Evolutionary conservation across 2,888 invertebrate species (phyloP).

Genomic region (Chymomyza procnemis): DNA sequence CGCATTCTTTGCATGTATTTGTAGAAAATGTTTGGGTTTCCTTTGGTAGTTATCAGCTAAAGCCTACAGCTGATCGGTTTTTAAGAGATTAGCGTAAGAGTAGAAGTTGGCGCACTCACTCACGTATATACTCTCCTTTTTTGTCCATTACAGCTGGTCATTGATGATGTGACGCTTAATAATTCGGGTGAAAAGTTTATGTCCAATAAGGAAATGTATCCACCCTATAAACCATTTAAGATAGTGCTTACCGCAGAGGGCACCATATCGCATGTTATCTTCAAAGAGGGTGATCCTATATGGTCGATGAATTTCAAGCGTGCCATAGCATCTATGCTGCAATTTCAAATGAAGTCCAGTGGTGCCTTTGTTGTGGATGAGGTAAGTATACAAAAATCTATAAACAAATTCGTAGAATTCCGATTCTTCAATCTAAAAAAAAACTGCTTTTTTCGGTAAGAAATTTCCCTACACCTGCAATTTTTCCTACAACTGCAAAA

Average conservation of each 20-base stretch:
- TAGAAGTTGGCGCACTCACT: background rate
- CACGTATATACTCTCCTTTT: background rate
- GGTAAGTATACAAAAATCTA: slow-evolving; percentile 53
- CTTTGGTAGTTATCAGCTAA: slow-evolving; percentile 17
- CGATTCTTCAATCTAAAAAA: too few species aligned
- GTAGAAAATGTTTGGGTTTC: background rate
- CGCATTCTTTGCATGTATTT: background rate
- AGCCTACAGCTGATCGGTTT: slow-evolving; percentile 28
- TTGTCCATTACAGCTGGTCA: slow-evolving; percentile 68
- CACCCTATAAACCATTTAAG: slow-evolving; percentile 78
- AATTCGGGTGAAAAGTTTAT: slow-evolving; percentile 78
- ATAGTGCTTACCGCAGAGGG: slow-evolving; percentile 75
- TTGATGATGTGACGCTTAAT: slow-evolving; percentile 77
- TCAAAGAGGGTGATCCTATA: slow-evolving; percentile 80
- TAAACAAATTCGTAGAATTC: background rate
- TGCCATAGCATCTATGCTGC: slow-evolving; percentile 83
- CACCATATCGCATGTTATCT: slow-evolving; percentile 75
- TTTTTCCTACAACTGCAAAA: too few species aligned
- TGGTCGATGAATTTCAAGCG: slow-evolving; percentile 86
- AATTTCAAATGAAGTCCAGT: slow-evolving; percentile 80
- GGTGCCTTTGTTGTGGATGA: slow-evolving; percentile 79
- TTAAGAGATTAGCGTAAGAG: slow-evolving; percentile 13
- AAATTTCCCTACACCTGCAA: too few species aligned
- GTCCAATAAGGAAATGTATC: slow-evolving; percentile 79
- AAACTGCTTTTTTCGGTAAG: too few species aligned